A percentile compares a stretch with the other conserved stretches of the same genome.
Conservation (phyloP, 37 sponge, comb jelly and placozoan genomes). For the Axinella damicornis region DNA sequence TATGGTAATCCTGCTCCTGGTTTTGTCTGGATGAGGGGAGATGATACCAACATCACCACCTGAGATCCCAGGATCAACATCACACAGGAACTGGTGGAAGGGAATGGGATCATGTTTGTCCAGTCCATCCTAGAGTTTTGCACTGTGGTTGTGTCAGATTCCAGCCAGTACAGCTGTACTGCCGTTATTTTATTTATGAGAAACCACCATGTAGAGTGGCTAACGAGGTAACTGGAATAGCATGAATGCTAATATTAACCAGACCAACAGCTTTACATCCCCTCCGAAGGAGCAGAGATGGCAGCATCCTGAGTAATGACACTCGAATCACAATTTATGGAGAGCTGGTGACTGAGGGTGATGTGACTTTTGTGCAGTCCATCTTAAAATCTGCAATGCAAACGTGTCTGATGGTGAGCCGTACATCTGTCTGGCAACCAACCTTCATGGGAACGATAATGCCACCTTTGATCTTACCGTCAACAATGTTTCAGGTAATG, state of each 20-base stretch:
- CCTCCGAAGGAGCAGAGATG: background rate
- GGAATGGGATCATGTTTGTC: background rate
- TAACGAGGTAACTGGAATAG: too few relatives aligned
- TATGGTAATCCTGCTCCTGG: too few relatives aligned
- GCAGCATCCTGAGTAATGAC: background rate
- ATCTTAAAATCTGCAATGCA: slow-evolving; percentile 28
- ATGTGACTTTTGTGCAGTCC: slow-evolving; percentile 10
- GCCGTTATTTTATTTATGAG: background rate
- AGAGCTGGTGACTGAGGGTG: slow-evolving; percentile 13
- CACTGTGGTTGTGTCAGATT: background rate
- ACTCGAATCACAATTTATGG: slow-evolving; percentile 5
- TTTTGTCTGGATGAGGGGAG: too few relatives aligned
- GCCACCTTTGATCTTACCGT: background rate
- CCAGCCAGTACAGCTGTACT: slow-evolving; percentile 8
- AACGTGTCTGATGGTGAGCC: background rate
- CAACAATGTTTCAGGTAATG: too few relatives aligned
- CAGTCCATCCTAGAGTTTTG: slow-evolving; percentile 10
- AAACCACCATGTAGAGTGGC: too few relatives aligned
- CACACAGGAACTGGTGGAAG: slow-evolving; percentile 6
- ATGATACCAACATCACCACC: too few relatives aligned
- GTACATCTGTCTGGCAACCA: slow-evolving; percentile 23
- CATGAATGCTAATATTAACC: too few relatives aligned
- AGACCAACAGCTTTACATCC: too few relatives aligned
- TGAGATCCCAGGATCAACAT: background rate
- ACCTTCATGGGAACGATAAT: background rate